A percentile compares a stretch with the other conserved stretches of the same genome.
Conservation (phyloP, 2,797 vertebrate genomes). For the Anabas testudineus region DNA sequence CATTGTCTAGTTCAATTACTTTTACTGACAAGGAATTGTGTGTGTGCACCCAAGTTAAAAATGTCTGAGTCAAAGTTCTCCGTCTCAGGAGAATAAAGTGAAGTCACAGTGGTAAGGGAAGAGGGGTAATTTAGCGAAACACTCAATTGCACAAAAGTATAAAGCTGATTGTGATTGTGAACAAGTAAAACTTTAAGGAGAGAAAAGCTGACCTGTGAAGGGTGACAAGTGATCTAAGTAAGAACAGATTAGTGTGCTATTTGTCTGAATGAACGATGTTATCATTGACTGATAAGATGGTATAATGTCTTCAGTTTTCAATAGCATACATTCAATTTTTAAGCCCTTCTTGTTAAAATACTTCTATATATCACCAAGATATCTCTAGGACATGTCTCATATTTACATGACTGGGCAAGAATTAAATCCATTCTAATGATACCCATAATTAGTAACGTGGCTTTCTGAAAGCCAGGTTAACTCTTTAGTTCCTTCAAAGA, state of each 20-base stretch:
- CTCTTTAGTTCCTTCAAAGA: no score
- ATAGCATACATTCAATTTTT: no score
- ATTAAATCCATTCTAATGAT: no score
- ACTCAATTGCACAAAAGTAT: conserved; percentile 31
- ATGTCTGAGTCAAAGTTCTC: conserved; percentile 29
- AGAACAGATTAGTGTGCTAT: conserved; percentile 3
- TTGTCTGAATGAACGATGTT: conserved; percentile 14
- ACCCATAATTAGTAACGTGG: no score
- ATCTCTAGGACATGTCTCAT: no score
- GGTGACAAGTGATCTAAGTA: conserved; percentile 29
- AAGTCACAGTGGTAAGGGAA: conserved; percentile 14
- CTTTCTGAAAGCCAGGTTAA: no score
- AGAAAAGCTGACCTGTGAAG: conserved; percentile 31
- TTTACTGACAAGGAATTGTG: conserved; percentile 18
- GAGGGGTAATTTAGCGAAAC: conserved; percentile 37
- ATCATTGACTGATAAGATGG: not conserved
- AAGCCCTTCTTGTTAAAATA: no score
- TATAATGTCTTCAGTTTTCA: not conserved
- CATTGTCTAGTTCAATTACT: conserved; percentile 14
- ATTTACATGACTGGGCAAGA: no score
- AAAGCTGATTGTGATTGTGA: conserved; percentile 33
- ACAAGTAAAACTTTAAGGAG: conserved; percentile 14
- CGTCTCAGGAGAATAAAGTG: conserved; percentile 24
- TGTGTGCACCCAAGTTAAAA: conserved; percentile 32
- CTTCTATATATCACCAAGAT: no score